phyloP scores from a whole-genome alignment of 2,113 vertebrate species.

The Pyxicephalus adspersus region DNA sequence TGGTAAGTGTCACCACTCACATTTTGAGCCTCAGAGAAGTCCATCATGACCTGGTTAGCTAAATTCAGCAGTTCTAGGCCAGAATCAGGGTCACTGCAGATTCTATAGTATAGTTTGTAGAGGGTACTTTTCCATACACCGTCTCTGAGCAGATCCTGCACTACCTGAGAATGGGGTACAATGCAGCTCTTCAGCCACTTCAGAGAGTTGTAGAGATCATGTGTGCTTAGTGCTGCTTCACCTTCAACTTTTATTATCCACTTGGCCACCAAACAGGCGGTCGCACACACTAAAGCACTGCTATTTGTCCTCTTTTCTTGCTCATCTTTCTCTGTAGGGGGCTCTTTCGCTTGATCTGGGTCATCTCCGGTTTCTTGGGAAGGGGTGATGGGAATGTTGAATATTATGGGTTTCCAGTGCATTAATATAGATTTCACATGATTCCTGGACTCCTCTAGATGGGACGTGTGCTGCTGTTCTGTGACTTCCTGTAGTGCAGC shows the following conservation, averaged over 20 bases:
- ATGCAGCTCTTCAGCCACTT: constrained; percentile 74
- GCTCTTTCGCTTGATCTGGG: rapidly evolving
- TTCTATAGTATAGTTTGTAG: constrained; percentile 74
- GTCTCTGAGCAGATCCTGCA: constrained; percentile 69
- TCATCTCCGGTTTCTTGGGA: constrained; percentile 21
- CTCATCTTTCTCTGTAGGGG: background rate
- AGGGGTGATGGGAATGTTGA: rapidly evolving
- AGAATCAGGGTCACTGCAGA: constrained; percentile 59
- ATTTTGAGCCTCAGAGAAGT: constrained; percentile 70
- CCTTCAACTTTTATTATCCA: constrained; percentile 78
- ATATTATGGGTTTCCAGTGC: constrained; percentile 76
- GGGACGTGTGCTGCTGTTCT: constrained; percentile 25
- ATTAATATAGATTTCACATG: constrained; percentile 74
- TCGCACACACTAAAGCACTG: constrained; percentile 44
- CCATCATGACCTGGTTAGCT: constrained; percentile 79
- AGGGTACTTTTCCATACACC: constrained; percentile 64
- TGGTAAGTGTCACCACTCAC: constrained; percentile 34
- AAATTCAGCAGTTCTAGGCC: constrained; percentile 61
- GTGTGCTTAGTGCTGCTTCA: constrained; percentile 56
- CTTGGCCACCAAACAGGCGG: constrained; percentile 63
- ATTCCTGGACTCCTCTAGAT: constrained; percentile 70
- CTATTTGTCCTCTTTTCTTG: background rate
- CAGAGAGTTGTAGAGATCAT: constrained; percentile 60
- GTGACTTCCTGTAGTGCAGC: constrained; percentile 43
- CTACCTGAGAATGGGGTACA: constrained; percentile 53